These are phyloP conservation scores for Calameuta idolon DNA, from an alignment of 2,888 invertebrate species.

Conservation along the genomic window DNA sequence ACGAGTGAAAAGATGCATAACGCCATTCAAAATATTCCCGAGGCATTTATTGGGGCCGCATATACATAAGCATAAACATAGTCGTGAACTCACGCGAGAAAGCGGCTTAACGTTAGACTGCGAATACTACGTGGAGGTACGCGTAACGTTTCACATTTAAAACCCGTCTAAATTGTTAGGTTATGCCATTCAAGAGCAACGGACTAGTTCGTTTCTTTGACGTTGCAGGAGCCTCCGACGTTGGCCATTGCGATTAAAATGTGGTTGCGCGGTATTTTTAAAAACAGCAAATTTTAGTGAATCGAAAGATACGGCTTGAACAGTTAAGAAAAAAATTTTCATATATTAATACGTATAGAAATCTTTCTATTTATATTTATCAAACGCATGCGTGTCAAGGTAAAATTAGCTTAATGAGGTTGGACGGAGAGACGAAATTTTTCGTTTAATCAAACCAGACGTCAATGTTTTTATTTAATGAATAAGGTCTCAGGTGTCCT, in stretches of 20 bases:
- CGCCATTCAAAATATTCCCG: conserved; percentile 15
- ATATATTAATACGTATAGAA: not conserved
- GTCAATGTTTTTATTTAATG: not conserved
- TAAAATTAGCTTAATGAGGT: not conserved
- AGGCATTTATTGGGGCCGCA: not conserved
- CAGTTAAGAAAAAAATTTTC: not conserved
- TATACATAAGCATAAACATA: not conserved
- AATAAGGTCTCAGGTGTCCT: not conserved
- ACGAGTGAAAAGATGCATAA: conserved; percentile 13
- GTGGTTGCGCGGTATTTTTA: not conserved
- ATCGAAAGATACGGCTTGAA: not conserved
- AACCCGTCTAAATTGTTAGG: not conserved
- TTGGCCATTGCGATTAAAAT: not conserved
- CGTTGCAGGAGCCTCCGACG: not conserved
- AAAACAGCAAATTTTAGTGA: not conserved
- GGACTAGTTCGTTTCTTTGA: not conserved
- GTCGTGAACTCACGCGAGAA: not conserved
- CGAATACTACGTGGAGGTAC: not conserved
- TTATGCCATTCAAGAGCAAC: not conserved
- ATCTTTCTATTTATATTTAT: not conserved
- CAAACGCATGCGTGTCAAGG: not conserved
- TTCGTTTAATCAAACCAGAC: not conserved
- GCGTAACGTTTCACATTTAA: not conserved
- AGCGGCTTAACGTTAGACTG: not conserved
- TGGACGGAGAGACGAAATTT: not conserved